phyloP scores from a whole-genome alignment of 2,113 vertebrate genomes.

The Phainopepla nitens region DNA sequence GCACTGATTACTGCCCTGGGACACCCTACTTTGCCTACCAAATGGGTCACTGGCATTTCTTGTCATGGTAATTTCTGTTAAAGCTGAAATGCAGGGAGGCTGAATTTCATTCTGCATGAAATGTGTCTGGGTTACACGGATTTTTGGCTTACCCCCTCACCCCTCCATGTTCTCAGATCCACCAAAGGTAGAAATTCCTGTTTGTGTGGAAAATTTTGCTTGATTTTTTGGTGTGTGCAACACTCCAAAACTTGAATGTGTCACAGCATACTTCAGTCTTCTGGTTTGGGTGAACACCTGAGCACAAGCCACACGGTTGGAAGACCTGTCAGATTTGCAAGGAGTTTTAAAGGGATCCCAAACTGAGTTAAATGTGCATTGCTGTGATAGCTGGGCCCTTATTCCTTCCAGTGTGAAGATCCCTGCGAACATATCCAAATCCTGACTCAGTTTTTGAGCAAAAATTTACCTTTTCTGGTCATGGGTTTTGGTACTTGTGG shows the following conservation, averaged over 20 bases:
- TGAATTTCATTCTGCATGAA: background rate
- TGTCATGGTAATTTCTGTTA: conserved; percentile 46
- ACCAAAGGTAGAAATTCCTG: background rate
- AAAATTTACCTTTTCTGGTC: background rate
- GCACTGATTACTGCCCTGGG: background rate
- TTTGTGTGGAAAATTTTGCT: background rate
- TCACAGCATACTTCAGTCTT: background rate
- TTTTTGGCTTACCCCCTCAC: background rate
- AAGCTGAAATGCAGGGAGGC: background rate
- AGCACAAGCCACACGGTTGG: background rate
- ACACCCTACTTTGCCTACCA: conserved; percentile 36
- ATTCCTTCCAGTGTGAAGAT: background rate
- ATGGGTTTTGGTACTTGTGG: background rate
- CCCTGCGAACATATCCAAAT: background rate
- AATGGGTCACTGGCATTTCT: conserved; percentile 43
- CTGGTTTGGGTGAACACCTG: background rate
- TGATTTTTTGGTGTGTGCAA: background rate
- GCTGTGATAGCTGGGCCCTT: background rate
- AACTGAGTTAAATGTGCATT: background rate
- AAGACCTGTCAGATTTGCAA: background rate
- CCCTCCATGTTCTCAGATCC: background rate
- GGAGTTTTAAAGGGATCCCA: background rate
- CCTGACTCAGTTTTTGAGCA: background rate
- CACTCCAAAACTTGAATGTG: background rate
- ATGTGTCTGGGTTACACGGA: background rate